Percentiles rank a stretch among this genome's conserved stretches.
Evolutionary conservation across 1,140 invertebrate species (phyloP).

Genomic region (Samia ricini): DNA sequence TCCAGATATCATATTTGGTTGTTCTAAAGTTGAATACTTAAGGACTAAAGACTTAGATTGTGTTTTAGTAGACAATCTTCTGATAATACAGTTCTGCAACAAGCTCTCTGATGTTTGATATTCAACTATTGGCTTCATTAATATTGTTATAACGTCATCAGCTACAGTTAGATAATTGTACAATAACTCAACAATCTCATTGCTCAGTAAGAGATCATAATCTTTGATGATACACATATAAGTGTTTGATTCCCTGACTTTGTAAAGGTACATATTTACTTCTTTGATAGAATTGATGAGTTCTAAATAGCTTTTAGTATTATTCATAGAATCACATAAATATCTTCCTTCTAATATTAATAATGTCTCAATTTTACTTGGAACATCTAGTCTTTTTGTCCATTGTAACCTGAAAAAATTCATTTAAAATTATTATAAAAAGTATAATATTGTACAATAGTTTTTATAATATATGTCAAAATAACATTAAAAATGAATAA

Average conservation of each 20-base stretch:
- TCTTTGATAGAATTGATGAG: conserved; percentile 42
- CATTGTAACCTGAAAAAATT: conserved; percentile 51
- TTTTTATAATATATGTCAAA: conserved; percentile 5
- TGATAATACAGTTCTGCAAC: conserved; percentile 38
- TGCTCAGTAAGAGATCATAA: conserved; percentile 51
- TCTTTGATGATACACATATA: conserved; percentile 54
- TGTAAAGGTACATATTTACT: conserved; percentile 46
- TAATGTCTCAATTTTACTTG: conserved; percentile 40
- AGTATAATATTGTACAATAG: not conserved
- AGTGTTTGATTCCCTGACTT: conserved; percentile 32
- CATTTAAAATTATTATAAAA: conserved; percentile 1
- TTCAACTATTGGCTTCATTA: conserved; percentile 52
- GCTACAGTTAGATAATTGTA: conserved; percentile 38
- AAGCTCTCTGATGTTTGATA: conserved; percentile 41
- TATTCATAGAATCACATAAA: conserved; percentile 41
- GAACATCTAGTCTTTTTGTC: conserved; percentile 31
- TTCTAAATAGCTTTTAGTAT: conserved; percentile 33
- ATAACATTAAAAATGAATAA: not conserved
- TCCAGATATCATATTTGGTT: conserved; percentile 66
- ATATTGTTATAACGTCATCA: conserved; percentile 44
- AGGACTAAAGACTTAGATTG: conserved; percentile 18
- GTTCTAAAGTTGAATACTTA: conserved; percentile 49
- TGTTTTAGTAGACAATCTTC: conserved; percentile 40
- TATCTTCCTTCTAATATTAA: conserved; percentile 60
- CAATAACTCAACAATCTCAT: conserved; percentile 55